Evolutionary conservation across 2,888 invertebrate genomes (phyloP).

Genomic region (Buathra laborator): DNA sequence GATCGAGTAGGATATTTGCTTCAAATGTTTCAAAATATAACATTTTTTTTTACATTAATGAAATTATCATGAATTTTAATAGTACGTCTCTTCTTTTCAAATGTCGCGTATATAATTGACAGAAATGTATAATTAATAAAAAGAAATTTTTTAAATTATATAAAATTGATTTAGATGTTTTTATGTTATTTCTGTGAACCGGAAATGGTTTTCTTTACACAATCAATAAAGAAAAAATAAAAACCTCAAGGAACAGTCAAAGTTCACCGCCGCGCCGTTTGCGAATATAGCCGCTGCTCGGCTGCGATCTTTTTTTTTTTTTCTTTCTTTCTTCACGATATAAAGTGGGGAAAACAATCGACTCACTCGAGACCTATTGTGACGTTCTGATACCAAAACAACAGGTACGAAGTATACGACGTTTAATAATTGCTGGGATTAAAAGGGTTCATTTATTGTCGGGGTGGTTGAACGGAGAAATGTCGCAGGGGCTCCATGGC

Average conservation of each 20-base stretch:
- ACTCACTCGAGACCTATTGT: slow-evolving; percentile 30
- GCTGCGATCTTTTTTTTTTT: not conserved
- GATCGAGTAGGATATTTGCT: not conserved
- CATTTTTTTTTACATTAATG: not conserved
- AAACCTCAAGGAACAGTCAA: not conserved
- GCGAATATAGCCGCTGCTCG: slow-evolving; percentile 2
- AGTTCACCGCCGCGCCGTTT: not conserved
- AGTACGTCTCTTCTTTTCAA: not conserved
- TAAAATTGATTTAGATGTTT: no score
- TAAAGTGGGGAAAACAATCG: slow-evolving; percentile 10
- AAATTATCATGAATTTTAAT: not conserved
- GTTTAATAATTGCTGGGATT: slow-evolving; percentile 47
- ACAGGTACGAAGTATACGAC: slow-evolving; percentile 34
- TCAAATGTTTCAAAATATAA: no score
- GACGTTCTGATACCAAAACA: slow-evolving; percentile 44
- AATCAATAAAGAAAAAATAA: not conserved
- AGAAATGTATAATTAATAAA: no score
- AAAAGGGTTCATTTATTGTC: slow-evolving; percentile 40
- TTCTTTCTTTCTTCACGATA: not conserved
- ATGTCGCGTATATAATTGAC: no score
- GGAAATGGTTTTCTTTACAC: no score
- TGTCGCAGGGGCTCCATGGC: not conserved
- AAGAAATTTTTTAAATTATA: no score
- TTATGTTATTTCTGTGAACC: no score
- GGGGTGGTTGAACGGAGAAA: slow-evolving; percentile 10